Conservation (phyloP, 2,797 vertebrate species). For the Sciaenops ocellatus region DNA sequence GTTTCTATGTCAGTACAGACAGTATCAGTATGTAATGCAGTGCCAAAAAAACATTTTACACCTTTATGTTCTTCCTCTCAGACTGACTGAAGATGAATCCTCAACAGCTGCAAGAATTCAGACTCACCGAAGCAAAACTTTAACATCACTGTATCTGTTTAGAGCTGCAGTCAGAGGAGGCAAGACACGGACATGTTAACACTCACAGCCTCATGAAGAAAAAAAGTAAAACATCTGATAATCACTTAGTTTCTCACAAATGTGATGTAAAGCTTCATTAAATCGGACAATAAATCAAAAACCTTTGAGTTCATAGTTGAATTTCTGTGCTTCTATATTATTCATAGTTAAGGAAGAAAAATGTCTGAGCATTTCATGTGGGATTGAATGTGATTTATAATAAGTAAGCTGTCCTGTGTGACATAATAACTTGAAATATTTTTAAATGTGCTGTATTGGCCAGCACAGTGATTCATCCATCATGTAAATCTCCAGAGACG, state of each 20-base stretch:
- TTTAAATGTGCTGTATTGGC: neutral
- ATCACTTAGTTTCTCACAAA: neutral
- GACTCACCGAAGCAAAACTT: neutral
- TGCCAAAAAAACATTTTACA: neutral
- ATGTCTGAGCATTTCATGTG: neutral
- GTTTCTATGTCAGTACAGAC: neutral
- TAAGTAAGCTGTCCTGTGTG: neutral
- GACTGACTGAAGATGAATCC: neutral
- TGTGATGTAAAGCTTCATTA: neutral
- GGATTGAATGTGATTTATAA: neutral
- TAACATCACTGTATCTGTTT: neutral
- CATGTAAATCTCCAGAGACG: slow-evolving; percentile 9
- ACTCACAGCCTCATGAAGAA: neutral
- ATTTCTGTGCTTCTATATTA: too few relatives aligned
- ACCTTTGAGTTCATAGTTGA: neutral
- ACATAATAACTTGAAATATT: neutral
- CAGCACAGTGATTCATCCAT: slow-evolving; percentile 9
- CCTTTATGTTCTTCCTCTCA: neutral
- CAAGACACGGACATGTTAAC: neutral
- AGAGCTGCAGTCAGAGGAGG: slow-evolving; percentile 12
- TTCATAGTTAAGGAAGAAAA: too few relatives aligned
- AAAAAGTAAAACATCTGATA: neutral
- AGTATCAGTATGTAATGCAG: neutral
- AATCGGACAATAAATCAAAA: neutral
- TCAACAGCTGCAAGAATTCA: slow-evolving; percentile 3